Evolutionary conservation across 1,140 invertebrate genomes (phyloP).

Genomic region (Apocrypta bakeri): DNA sequence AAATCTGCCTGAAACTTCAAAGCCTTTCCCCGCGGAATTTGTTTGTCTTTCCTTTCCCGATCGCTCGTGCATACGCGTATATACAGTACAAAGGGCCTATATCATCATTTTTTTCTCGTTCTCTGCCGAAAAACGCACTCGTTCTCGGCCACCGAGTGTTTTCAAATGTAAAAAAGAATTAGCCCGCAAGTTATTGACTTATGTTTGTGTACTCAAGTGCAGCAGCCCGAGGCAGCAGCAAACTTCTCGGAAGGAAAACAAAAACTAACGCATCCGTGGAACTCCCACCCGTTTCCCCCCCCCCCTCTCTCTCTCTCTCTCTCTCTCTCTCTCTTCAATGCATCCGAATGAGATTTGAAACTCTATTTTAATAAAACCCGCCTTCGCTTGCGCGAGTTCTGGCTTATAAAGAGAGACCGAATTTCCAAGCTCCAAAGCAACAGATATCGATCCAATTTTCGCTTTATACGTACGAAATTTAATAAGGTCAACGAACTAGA

Average conservation of each 20-base stretch:
- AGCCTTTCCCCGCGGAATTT: constrained; percentile 20
- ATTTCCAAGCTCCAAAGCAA: constrained; percentile 38
- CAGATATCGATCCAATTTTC: constrained; percentile 50
- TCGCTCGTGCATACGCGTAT: background rate
- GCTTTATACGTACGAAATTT: constrained; percentile 35
- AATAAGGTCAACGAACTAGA: constrained; percentile 43
- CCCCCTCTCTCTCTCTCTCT: too few relatives aligned
- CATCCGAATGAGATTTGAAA: constrained; percentile 40
- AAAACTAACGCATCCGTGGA: constrained; percentile 42
- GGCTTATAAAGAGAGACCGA: background rate
- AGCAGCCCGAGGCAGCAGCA: background rate
- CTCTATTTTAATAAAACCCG: constrained; percentile 20
- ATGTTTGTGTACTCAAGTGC: constrained; percentile 52
- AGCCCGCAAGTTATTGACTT: constrained; percentile 48
- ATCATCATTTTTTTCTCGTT: constrained; percentile 16
- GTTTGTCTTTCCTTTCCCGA: constrained; percentile 27
- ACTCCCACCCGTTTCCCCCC: too few relatives aligned
- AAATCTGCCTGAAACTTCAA: constrained; percentile 6
- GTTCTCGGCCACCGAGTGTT: constrained; percentile 20
- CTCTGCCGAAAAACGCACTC: background rate
- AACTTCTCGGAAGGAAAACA: constrained; percentile 50
- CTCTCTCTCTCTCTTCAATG: background rate
- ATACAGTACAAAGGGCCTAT: constrained; percentile 6
- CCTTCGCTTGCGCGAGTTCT: background rate
- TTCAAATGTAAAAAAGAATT: constrained; percentile 36